Conservation (phyloP, 2,113 vertebrate species). For the Phoenicopterus ruber region DNA sequence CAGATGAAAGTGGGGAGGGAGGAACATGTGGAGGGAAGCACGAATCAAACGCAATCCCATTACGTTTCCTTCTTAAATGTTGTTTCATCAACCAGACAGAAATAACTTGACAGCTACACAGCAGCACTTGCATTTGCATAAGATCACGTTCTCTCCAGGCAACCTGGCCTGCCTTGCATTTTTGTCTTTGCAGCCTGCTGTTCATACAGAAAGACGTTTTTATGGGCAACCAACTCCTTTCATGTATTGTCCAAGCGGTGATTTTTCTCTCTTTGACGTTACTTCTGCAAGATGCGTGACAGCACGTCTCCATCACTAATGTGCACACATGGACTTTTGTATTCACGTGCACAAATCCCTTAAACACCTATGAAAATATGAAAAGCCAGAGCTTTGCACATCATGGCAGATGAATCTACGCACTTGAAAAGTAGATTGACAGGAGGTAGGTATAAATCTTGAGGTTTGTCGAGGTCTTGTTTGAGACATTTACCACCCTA, state of each 20-base stretch:
- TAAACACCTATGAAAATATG: not conserved
- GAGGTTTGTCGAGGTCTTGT: not conserved
- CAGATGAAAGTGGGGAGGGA: not conserved
- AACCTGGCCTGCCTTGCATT: not conserved
- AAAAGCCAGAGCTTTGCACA: not conserved
- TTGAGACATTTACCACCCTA: not conserved
- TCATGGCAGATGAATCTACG: not conserved
- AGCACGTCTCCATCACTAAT: not conserved
- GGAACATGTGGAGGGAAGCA: not conserved
- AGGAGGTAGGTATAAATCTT: not conserved
- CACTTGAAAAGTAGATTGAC: not conserved
- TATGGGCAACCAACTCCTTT: not conserved
- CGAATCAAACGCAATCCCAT: not conserved
- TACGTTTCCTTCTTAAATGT: not conserved
- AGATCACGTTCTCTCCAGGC: not conserved
- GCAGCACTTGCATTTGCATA: not conserved
- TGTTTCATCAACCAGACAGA: conserved; percentile 8
- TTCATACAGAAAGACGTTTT: not conserved
- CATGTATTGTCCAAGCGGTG: not conserved
- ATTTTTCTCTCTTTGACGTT: not conserved
- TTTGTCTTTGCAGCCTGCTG: not conserved
- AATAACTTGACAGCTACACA: not conserved
- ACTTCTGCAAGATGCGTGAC: not conserved
- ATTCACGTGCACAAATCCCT: not conserved
- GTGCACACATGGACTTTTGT: not conserved